phyloP scores from a whole-genome alignment of 1,140 invertebrate genomes.

The Hermatobates lingyangjiaoensis region DNA sequence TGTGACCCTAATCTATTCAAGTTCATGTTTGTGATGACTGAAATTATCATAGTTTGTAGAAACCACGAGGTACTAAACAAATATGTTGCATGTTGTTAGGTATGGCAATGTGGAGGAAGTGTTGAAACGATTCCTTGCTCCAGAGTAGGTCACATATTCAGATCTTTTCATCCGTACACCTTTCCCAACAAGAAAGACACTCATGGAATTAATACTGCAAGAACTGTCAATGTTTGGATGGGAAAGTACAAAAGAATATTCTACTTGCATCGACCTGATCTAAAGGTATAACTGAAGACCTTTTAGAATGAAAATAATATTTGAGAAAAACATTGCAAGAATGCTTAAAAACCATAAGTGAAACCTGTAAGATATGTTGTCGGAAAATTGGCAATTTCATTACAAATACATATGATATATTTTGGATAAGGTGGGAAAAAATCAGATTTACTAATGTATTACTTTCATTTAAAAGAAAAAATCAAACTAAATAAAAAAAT shows the following conservation, averaged over 20 bases:
- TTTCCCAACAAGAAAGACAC: constrained; percentile 75
- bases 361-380: no score
- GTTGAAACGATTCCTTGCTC: constrained; percentile 91
- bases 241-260: constrained; percentile 76
- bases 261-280: constrained; percentile 58
- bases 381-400: neutral
- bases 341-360: neutral
- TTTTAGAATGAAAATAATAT: constrained; percentile 17
- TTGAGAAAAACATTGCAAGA: constrained; percentile 23
- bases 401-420: neutral
- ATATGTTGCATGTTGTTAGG: constrained; percentile 29
- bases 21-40: no score
- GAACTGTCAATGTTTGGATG: constrained; percentile 83
- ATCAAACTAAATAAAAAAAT: no score
- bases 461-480: no score
- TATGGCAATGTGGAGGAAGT: constrained; percentile 92
- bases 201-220: constrained; percentile 70
- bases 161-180: constrained; percentile 78
- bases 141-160: constrained; percentile 92
- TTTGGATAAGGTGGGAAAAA: no score
- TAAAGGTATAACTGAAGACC: constrained; percentile 51
- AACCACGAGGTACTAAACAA: no score
- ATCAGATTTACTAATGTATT: no score
- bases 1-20: no score
- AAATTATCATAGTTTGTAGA: no score